Evolutionary conservation across 2,797 vertebrate genomes (phyloP), one percentile per base, ranked within the genome.

Genomic region (Craterocephalus amniculus): DNA sequence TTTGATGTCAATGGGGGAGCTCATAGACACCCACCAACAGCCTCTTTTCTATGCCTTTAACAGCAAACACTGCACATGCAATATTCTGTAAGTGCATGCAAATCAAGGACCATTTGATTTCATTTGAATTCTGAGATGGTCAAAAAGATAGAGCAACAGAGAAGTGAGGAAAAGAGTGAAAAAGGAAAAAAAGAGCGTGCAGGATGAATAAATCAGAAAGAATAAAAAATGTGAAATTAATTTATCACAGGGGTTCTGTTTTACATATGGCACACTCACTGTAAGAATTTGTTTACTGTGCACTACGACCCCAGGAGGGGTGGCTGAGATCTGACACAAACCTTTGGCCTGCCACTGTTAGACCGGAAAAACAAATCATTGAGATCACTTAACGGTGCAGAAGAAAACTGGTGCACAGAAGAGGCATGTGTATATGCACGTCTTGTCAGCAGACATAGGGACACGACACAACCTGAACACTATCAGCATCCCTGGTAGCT

Each of bases 1-100:
- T 98, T 97, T 98, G 97, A 97, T 96, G 96, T 97, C 95, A 96
- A 96, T 94, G 94, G 94, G 94, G 95, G 96, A 92, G 93, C 92
- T 93, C 90, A 94, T 87, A 92, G 92, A 94, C 93, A 87, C 94
- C 87, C 92, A 91, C 87, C 84, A 86, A 70, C 88, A 88, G 76
- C 83, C 93, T 93, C 93, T 78, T 82, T 88, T 93, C 93, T 92
- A 91, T 94, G 92, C 94, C 95, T 96, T 96, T 95, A 94, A 93
- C 95, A 94, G 94, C 91, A 97, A 96, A 96, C 94, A 95, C 86
- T 91, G 94, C 93, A 93, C 93, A 94, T 95, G 93, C 93, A 94
- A 94, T 95, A 94, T 95, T 95, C 91, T 94, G 90, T 92, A 95
- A 95, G 93, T 90, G 90, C 91, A 91, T 91, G 91, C 92, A 94